phyloP scores from a whole-genome alignment of 2,797 vertebrate species.

The Urocyon cinereoargenteus region DNA sequence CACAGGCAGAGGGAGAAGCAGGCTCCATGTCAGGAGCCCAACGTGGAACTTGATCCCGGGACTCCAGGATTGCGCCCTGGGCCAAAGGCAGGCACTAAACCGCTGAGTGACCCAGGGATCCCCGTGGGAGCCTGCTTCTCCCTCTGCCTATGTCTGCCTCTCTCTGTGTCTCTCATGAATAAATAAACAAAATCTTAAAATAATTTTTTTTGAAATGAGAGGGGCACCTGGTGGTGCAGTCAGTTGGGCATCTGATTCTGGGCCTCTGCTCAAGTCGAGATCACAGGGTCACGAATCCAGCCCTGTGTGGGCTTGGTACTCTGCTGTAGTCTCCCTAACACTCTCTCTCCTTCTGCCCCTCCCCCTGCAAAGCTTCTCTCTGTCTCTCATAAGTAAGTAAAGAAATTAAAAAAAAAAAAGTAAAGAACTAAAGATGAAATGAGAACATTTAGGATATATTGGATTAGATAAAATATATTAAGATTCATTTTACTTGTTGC shows the following conservation, averaged over 20 bases:
- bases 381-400: not conserved
- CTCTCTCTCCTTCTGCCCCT: not conserved
- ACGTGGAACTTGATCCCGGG: no score
- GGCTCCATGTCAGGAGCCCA: no score
- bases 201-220: no score
- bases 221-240: not conserved
- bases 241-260: not conserved
- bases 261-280: not conserved
- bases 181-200: no score
- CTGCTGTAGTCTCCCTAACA: not conserved
- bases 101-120: no score
- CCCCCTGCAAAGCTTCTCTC: not conserved
- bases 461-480: not conserved
- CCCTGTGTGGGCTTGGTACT: not conserved
- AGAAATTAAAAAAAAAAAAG: not conserved
- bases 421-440: not conserved
- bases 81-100: no score
- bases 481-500: not conserved
- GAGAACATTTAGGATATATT: not conserved
- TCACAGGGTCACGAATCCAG: not conserved
- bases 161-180: no score
- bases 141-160: no score
- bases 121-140: no score
- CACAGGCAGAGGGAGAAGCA: no score
- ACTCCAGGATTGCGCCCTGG: no score